Percentiles rank a stretch among this genome's conserved stretches.
phyloP scores from a whole-genome alignment of 2,113 vertebrate genomes.

The Verasper variegatus region DNA sequence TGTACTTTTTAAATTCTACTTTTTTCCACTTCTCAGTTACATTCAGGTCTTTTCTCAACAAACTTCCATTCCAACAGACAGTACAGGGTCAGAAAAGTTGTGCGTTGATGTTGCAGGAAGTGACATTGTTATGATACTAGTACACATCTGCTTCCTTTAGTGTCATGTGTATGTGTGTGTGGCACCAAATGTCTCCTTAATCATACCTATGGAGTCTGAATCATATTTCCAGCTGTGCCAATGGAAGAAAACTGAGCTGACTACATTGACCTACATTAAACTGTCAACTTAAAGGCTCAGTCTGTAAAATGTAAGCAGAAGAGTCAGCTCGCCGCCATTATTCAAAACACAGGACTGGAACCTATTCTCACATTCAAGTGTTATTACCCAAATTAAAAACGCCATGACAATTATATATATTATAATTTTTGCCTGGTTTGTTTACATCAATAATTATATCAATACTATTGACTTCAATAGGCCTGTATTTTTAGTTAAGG shows the following conservation, averaged over 20 bases:
- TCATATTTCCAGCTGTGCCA: conserved; percentile 55
- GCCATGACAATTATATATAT: not conserved
- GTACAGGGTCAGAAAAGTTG: conserved; percentile 17
- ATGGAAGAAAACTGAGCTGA: conserved; percentile 46
- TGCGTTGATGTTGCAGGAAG: conserved; percentile 35
- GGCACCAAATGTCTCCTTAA: conserved; percentile 29
- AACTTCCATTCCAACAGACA: not conserved
- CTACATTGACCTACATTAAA: conserved; percentile 64
- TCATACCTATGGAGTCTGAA: conserved; percentile 20
- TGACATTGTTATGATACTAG: conserved; percentile 21
- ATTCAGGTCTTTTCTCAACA: conserved; percentile 1
- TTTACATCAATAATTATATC: not conserved
- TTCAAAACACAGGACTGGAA: conserved; percentile 6
- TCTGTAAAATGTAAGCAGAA: conserved; percentile 21
- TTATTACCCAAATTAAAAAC: not conserved
- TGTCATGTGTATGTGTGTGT: not conserved
- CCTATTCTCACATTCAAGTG: not conserved
- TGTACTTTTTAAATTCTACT: not conserved
- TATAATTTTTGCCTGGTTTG: not conserved
- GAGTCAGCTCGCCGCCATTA: not conserved
- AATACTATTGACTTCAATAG: not conserved
- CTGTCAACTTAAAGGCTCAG: conserved; percentile 25
- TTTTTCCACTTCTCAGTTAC: not conserved
- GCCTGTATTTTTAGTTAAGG: not conserved
- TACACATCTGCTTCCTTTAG: conserved; percentile 38